A percentile compares a stretch with the other conserved stretches of the same genome.
These are phyloP conservation scores for Disparrhopalites patrizii DNA, from an alignment of 2,888 invertebrate genomes.

Conservation along the genomic window DNA sequence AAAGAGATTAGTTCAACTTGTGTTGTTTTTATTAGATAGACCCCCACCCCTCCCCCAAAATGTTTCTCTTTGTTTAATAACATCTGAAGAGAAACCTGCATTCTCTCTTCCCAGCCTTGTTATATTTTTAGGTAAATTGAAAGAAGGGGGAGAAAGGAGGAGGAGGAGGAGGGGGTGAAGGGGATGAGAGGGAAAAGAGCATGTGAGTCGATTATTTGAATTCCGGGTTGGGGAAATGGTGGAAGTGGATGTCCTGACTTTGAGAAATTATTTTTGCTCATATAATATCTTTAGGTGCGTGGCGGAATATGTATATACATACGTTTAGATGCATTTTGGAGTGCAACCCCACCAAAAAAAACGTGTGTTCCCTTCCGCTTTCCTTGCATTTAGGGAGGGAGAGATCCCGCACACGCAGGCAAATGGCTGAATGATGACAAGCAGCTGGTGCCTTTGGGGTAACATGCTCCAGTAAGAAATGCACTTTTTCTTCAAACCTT, in stretches of 20 bases:
- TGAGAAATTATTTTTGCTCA: conserved; percentile 27
- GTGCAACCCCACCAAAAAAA: too few species aligned
- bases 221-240: conserved; percentile 11
- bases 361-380: conserved; percentile 8
- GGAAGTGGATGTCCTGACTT: conserved; percentile 22
- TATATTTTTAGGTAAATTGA: neutral
- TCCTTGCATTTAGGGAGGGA: conserved; percentile 14
- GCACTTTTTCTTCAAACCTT: neutral
- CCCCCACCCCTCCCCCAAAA: neutral
- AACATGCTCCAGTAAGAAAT: conserved; percentile 10
- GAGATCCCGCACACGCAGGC: conserved; percentile 11
- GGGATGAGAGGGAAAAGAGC: neutral
- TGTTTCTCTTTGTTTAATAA: neutral
- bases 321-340: neutral
- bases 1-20: too few species aligned
- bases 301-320: too few species aligned
- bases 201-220: conserved; percentile 20
- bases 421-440: conserved; percentile 30
- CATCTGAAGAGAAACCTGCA: neutral
- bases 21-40: neutral
- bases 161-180: neutral
- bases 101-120: neutral
- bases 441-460: conserved; percentile 31
- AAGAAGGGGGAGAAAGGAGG: neutral
- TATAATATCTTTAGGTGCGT: too few species aligned